Percentiles rank a stretch among this genome's conserved stretches.
These are phyloP conservation scores for Polypedilum vanderplanki DNA, from an alignment of 1,140 invertebrate genomes.

Conservation along the genomic window DNA sequence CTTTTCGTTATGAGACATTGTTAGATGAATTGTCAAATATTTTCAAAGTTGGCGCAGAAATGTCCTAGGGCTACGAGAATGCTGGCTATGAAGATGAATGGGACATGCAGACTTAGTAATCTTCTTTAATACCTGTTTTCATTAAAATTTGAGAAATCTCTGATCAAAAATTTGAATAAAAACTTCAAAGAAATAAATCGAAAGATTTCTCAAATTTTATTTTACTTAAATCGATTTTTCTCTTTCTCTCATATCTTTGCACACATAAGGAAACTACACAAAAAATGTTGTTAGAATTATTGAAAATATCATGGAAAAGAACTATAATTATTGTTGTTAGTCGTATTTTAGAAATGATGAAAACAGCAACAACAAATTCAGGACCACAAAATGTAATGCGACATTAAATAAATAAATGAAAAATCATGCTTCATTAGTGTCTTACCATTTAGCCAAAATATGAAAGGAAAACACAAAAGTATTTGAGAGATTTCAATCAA, in stretches of 20 bases:
- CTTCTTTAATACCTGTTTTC: no score
- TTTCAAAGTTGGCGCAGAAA: constrained; percentile 59
- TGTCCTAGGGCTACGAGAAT: constrained; percentile 8
- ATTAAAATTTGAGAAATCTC: no score
- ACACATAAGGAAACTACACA: no score
- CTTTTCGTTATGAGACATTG: constrained; percentile 84
- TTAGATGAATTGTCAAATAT: constrained; percentile 92
- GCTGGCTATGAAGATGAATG: neutral
- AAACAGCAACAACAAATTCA: neutral
- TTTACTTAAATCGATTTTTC: no score
- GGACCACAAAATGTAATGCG: neutral
- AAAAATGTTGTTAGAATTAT: no score
- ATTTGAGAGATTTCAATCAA: neutral
- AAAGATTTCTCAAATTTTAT: no score
- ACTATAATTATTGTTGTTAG: no score
- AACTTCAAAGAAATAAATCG: no score
- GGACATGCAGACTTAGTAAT: neutral
- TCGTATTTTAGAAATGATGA: no score
- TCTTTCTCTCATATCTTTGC: no score
- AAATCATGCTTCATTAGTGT: neutral
- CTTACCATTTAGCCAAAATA: neutral
- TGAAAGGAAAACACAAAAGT: neutral
- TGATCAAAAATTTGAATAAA: no score
- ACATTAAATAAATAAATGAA: neutral
- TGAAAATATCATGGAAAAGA: no score